Evolutionary conservation across 2,113 vertebrate species (phyloP).

Genomic region (mouse (Mus musculus)): GRCm39 chr3:31130501-31131000

Average conservation of each 20-base stretch:
- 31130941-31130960: not conserved
- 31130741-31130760: not conserved
- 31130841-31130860: not conserved
- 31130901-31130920: not conserved
- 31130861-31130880: not conserved
- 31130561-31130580: not conserved
- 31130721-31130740: not conserved
- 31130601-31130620: not conserved
- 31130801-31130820: not conserved
- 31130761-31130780: not conserved
- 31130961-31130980: not conserved
- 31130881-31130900: not conserved
- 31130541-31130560: not conserved
- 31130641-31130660: not conserved
- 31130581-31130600: not conserved
- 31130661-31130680: conserved; percentile 14
- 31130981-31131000: not conserved
- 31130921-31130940: not conserved
- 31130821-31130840: not conserved
- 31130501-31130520: too few species aligned
- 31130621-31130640: not conserved
- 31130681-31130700: not conserved
- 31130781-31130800: not conserved
- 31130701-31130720: not conserved
- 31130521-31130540: not conserved